Base-by-base conservation (phyloP, 2,888 invertebrate species). In the Loripinus fragilis region DNA sequence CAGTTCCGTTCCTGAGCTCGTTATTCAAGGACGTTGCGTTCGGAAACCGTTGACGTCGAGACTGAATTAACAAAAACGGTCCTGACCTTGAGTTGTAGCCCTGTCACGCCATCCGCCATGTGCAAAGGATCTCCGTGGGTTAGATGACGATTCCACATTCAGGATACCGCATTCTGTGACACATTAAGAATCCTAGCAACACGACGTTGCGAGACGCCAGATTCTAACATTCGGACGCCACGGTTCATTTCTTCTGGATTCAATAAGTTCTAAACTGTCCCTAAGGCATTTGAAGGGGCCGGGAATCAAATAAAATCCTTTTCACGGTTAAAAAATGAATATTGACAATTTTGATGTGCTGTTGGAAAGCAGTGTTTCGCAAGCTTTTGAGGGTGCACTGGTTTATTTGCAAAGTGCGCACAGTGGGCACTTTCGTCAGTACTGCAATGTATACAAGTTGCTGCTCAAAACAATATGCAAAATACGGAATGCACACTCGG, bases 221-320 rank as follows among this genome's bases (percentile, higher is more conserved):
- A 55, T 28, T 64, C 42, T 42, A 71, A 42, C 71, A 71, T 42
- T 25, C 71, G 64, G 20, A 71, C 55, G 20, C 20, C 64, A 55
- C 41, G 33, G 30, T 52, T 64, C 23, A 64, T 71, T 45, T 64
- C 64, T 20, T 28, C 71, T 8, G 25, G 17, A 60, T n/a, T n/a
- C 3, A 71, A 64, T 23, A 30, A 17, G 25, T 64, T 64, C 71
- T 38, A n/a, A 35, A n/a, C 15, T 30, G 35, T 55, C 33, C 50
- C 17, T 20, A 20, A 45, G 15, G 45, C 45, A 45, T 45, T 45
- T 45, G 3, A 45, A 17, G n/a, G 45, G 7, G 8, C 20, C n/a
- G 17, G n/a, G n/a, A 17, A 45, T 17, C 45, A 45, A 45, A 45
- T 45, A 20, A 45, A 45, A 45, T 12, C 45, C 45, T 45, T 45